Conservation (phyloP, 1,140 invertebrate genomes). For the Drosophila mojavensis region DNA sequence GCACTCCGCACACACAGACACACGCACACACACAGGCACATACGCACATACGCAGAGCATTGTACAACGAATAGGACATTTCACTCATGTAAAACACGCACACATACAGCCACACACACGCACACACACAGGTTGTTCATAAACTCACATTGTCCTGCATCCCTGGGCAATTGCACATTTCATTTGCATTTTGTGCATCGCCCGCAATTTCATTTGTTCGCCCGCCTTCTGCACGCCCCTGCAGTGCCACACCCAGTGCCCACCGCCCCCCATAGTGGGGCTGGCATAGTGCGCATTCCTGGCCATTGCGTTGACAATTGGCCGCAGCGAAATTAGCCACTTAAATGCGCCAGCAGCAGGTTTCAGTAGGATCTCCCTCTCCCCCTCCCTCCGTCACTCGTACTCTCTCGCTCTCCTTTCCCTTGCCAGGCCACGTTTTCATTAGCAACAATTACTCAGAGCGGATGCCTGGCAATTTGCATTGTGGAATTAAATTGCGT, state of each 20-base stretch:
- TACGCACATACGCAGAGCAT: conserved; percentile 2
- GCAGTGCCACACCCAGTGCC: neutral
- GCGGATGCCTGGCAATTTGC: conserved; percentile 58
- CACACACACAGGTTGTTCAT: conserved; percentile 59
- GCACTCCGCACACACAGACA: conserved; percentile 41
- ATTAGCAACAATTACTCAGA: conserved; percentile 80
- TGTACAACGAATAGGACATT: conserved; percentile 46
- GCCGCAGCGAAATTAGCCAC: conserved; percentile 73
- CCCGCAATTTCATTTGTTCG: conserved; percentile 76
- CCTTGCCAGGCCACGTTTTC: conserved; percentile 43
- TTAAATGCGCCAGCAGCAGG: conserved; percentile 53
- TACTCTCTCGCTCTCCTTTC: neutral
- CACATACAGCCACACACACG: conserved; percentile 16
- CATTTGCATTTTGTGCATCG: conserved; percentile 81
- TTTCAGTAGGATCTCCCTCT: neutral
- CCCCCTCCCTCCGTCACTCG: neutral
- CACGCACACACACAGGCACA: neutral
- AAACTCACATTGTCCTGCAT: conserved; percentile 69
- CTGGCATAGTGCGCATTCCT: conserved; percentile 53
- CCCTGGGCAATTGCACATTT: conserved; percentile 66
- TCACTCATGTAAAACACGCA: conserved; percentile 66
- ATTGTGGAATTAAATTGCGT: conserved; percentile 57
- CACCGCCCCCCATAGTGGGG: neutral
- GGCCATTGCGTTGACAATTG: conserved; percentile 48
- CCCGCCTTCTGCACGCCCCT: neutral